Base-by-base conservation (phyloP, 2,113 vertebrate genomes). In the Tympanuchus pallidicinctus region DNA sequence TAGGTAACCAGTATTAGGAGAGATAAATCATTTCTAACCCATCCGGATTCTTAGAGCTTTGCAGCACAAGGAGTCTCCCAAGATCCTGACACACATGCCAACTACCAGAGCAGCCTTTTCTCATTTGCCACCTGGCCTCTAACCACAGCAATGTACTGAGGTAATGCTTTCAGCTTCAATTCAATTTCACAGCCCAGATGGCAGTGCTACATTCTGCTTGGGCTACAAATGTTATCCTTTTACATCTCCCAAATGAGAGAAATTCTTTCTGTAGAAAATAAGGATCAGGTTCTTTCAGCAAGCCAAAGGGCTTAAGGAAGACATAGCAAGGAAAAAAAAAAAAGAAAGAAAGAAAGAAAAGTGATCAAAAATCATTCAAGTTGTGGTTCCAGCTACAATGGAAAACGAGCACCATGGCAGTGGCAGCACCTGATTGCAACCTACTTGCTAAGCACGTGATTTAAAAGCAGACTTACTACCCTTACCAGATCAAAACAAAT, bases 121-220 rank as follows among this genome's bases (percentile, higher is more conserved):
- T 79, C 86, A 84, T 82, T 93, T 88, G 60, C 64, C 64, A 91
- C 69, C 78, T 87, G 84, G 63, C 84, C 82, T 76, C 59, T 74
- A 85, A 87, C 67, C 74, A 91, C 4, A 2, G 67, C 87, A 85
- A 85, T 91, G 66, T 42, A 92, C 3, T 50, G 78, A 89, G 74
- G 71, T 87, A 89, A 93, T 0, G 0, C 75, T 87, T 89, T 85
- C 87, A 88, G 82, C 38, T 93, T 92, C 78, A 92, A 79, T 92
- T 81, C 81, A 89, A 50, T 92, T 91, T 96, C 79, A 91, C 85
- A 95, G 85, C 82, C 79, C 94, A 94, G 94, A 91, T 87, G 94
- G 86, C 74, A 93, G 60, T 34, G 63, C 63, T 81, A 81, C 63
- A 48, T 91, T 93, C 82, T 96, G 54, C 84, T 75, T 87, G 50